Conservation (phyloP, 2,888 invertebrate species). For the Eupithecia dodoneata region DNA sequence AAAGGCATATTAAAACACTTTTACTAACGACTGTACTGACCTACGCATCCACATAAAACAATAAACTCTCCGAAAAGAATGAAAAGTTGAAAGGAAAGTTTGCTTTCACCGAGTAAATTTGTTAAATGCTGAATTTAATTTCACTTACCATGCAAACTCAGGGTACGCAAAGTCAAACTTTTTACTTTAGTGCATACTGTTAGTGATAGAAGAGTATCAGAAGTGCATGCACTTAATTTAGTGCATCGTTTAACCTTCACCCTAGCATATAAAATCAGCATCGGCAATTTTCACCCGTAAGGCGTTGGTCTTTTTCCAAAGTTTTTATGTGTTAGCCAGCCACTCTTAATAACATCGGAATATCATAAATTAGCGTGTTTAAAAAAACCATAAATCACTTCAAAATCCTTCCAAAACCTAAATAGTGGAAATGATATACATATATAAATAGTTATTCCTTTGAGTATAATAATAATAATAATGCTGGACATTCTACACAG, state of each 20-base stretch:
- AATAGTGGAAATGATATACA: too few relatives aligned
- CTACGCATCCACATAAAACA: conserved; percentile 29
- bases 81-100: conserved; percentile 42
- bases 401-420: too few relatives aligned
- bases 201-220: conserved; percentile 11
- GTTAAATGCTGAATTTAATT: conserved; percentile 43
- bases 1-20: neutral
- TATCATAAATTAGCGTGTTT: too few relatives aligned
- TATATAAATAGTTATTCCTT: too few relatives aligned
- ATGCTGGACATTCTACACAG: too few relatives aligned
- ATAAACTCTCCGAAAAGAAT: conserved; percentile 37
- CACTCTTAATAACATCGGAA: too few relatives aligned
- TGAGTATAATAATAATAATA: too few relatives aligned
- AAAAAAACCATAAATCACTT: too few relatives aligned
- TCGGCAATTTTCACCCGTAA: too few relatives aligned
- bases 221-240: conserved; percentile 33
- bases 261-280: neutral
- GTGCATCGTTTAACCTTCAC: conserved; percentile 27
- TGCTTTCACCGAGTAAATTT: conserved; percentile 41
- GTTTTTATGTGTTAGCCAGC: too few relatives aligned
- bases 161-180: conserved; percentile 47
- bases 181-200: conserved; percentile 44
- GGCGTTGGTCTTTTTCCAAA: too few relatives aligned
- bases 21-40: neutral
- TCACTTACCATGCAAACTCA: conserved; percentile 39